phyloP scores from a whole-genome alignment of 2,113 vertebrate species.

The Cyprinodon brontotheroides region DNA sequence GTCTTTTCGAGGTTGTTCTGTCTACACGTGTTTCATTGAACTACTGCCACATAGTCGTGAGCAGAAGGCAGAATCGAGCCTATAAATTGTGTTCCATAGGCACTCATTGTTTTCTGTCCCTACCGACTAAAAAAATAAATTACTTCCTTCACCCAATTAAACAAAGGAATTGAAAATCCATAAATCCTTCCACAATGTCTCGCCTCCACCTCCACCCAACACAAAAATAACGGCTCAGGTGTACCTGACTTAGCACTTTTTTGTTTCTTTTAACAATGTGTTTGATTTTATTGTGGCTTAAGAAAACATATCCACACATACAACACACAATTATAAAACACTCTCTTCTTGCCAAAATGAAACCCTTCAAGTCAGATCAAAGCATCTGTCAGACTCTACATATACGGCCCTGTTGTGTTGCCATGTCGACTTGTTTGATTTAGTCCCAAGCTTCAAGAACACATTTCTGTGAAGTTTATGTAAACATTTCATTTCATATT shows the following conservation, averaged over 20 bases:
- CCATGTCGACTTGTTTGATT: neutral
- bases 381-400: conserved; percentile 1
- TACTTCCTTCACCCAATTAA: conserved; percentile 21
- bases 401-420: neutral
- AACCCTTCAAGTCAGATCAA: conserved; percentile 14
- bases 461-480: neutral
- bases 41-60: neutral
- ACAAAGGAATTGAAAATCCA: conserved; percentile 4
- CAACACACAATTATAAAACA: conserved; percentile 19
- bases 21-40: conserved; percentile 13
- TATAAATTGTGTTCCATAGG: conserved; percentile 10
- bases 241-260: conserved; percentile 37
- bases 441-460: no score
- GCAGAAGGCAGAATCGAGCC: conserved; percentile 12
- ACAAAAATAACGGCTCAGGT: conserved; percentile 2
- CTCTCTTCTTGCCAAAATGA: conserved; percentile 1
- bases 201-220: conserved; percentile 2
- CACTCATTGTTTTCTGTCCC: neutral
- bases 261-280: conserved; percentile 13
- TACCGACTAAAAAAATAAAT: conserved; percentile 5
- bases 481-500: neutral
- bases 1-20: conserved; percentile 23
- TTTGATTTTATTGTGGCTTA: conserved; percentile 9
- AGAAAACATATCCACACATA: conserved; percentile 5
- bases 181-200: neutral